Base-by-base conservation (phyloP, 2,888 invertebrate genomes). In the Lasioglossum villosulum region DNA sequence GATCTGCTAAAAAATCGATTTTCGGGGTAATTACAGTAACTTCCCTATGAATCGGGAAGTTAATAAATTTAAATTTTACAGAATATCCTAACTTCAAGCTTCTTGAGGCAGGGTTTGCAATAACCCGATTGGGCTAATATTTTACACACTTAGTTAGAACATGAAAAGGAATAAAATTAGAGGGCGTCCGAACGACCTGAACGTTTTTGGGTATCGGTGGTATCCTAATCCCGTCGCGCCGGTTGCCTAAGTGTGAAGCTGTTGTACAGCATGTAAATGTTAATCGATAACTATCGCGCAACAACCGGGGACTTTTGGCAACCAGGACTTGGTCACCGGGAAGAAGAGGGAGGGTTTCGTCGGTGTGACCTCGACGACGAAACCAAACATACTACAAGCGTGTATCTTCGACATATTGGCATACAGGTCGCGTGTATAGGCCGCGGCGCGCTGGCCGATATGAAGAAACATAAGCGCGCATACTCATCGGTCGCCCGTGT, bases 381-480 rank as follows among this genome's bases (percentile, higher is more conserved):
- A 52, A 52, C 23, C 52, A 23, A 52, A 52, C 52, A 2, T 23
- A 52, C 23, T 0, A 52, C 52, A 0, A 8, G 52, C 66, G 23
- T 81, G 78, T 82, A 79, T 80, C 88, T 80, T 82, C 82, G 78
- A 80, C 71, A 30, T 86, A 90, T 90, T 91, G 89, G 71, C 86
- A 91, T 89, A 86, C 90, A 91, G 74, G 91, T 91, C 90, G 91
- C 91, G 90, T 90, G 87, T 90, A 80, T 75, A 52, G 52, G 79
- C 30, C 66, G 34, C 66, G 34, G 14, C 34, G 63, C 68, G 34
- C 10, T 82, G 75, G 80, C 48, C 87, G 88, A 91, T 93, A 92
- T 93, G 93, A 93, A 93, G 93, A 92, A 93, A 93, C 88, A 90
- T 89, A 91, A 82, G 73, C 87, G 81, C 48, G 83, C 78, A 75